Base-by-base conservation (phyloP, 2,888 invertebrate species). In the Phyto melanocephala region DNA sequence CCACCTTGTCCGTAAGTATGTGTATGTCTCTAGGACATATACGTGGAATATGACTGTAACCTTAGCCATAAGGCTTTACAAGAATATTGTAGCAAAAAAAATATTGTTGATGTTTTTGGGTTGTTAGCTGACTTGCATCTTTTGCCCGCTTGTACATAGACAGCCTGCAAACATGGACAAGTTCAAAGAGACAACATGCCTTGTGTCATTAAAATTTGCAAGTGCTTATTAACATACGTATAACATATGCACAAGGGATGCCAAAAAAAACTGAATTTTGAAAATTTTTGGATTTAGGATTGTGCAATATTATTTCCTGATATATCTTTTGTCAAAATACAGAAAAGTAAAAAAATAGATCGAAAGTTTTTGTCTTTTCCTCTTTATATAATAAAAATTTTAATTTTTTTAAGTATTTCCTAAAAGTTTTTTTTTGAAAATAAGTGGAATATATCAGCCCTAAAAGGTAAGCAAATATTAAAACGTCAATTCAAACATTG, bases 121-220 rank as follows among this genome's bases (percentile, higher is more conserved):
- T 22, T 74, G n/a, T 56, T 62, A 65, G 22, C 54, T 72, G 45
- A 42, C 47, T 45, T 35, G 47, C 11, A 50, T 45, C 75, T 47
- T 52, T 52, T 68, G 40, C 37, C 13, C 22, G 8, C 28, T 17
- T 42, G 56, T 33, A 54, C 54, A 45, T 45, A 35, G 45, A 77
- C 62, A 68, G 72, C 72, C 77, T 47, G 22, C 62, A 68, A 56
- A 77, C 77, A 52, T 72, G 77, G 56, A 37, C 56, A 74, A 63
- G 70, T 78, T 78, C 68, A 78, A 70, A 70, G 63, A 52, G n/a
- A n/a, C n/a, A 65, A 58, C 63, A 52, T 74, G 62, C 13, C 33
- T 7, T 45, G 20, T 81, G 81, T 72, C 62, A 56, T 81, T 77
- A 68, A 50, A n/a, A 28, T 70, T 62, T 52, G 22, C 24, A 24